Conservation (phyloP, 2,113 vertebrate species). For the Xiphophorus maculatus region DNA sequence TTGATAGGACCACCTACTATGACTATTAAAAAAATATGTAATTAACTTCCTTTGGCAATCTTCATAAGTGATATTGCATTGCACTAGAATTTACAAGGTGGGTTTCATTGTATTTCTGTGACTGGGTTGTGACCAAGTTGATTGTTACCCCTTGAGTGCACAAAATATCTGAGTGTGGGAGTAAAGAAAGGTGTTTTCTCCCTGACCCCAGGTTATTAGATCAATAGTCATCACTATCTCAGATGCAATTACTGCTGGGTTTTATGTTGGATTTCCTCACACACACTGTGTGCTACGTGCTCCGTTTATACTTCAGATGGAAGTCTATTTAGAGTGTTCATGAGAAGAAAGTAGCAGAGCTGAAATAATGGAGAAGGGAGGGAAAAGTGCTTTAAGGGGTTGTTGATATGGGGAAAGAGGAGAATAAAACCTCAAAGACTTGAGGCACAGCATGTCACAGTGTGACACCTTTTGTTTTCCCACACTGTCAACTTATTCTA, state of each 20-base stretch:
- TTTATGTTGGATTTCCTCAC: conserved; percentile 20
- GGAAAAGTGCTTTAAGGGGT: too few species aligned
- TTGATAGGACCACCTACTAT: not conserved
- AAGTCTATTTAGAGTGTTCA: too few species aligned
- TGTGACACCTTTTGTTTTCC: too few species aligned
- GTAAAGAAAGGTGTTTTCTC: conserved; percentile 21
- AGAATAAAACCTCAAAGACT: too few species aligned
- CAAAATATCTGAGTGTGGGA: not conserved
- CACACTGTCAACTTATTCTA: too few species aligned
- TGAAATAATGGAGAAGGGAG: too few species aligned
- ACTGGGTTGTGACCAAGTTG: not conserved
- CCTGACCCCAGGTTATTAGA: conserved; percentile 61
- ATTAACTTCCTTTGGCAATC: not conserved
- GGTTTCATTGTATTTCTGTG: conserved; percentile 19
- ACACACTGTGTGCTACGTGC: not conserved
- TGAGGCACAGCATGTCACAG: too few species aligned
- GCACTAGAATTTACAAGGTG: conserved; percentile 10
- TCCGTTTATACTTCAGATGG: conserved; percentile 7
- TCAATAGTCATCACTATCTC: conserved; percentile 49
- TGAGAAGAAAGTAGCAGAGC: too few species aligned
- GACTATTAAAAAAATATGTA: not conserved
- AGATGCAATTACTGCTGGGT: conserved; percentile 59
- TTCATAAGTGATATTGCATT: not conserved
- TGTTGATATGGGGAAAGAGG: too few species aligned
- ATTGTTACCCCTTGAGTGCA: conserved; percentile 7